These are phyloP conservation scores for Dermatophagoides farinae DNA, from an alignment of 1,140 invertebrate species.

Conservation along the genomic window DNA sequence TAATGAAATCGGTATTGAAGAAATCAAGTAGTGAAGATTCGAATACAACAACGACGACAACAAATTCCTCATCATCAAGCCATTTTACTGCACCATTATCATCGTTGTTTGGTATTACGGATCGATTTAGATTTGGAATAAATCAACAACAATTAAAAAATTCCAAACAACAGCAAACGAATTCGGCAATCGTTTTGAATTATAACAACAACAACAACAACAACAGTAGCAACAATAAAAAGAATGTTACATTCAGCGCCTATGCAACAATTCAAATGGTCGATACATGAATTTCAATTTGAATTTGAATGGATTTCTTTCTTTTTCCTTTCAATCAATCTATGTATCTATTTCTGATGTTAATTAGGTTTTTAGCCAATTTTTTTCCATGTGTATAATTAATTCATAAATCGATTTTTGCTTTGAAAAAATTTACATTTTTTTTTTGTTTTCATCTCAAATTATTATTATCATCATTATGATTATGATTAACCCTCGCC, in stretches of 20 bases:
- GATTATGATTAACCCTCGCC: too few species aligned
- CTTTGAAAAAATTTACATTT: too few species aligned
- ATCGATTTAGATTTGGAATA: not conserved
- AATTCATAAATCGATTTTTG: too few species aligned
- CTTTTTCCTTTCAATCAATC: too few species aligned
- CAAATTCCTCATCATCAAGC: too few species aligned
- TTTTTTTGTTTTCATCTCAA: too few species aligned
- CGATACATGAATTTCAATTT: not conserved
- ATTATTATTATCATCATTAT: too few species aligned
- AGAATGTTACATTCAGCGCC: constrained; percentile 11
- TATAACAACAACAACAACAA: not conserved
- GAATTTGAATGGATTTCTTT: too few species aligned
- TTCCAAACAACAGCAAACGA: not conserved
- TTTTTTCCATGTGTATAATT: too few species aligned
- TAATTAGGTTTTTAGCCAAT: too few species aligned
- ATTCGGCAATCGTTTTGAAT: not conserved
- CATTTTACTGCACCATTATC: not conserved
- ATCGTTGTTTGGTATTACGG: not conserved
- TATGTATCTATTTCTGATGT: too few species aligned
- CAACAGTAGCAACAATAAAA: not conserved
- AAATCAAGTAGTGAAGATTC: not conserved
- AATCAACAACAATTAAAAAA: not conserved
- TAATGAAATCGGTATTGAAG: constrained; percentile 8
- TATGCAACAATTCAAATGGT: constrained; percentile 12
- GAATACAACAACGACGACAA: not conserved